Conservation (phyloP, 1,140 invertebrate species). For the Neodiprion pinetum region DNA sequence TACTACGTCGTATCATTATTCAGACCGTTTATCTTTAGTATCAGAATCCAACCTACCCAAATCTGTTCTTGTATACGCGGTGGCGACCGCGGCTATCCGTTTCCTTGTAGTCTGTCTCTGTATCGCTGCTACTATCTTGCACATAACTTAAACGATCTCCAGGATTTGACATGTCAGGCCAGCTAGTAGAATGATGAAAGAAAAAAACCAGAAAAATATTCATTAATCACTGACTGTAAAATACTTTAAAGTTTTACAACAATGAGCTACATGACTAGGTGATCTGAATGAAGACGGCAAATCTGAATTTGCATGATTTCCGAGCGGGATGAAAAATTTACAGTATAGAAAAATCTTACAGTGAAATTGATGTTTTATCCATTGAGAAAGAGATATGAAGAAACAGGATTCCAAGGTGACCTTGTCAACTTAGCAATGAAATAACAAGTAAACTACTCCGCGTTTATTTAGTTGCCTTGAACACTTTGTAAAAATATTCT, state of each 20-base stretch:
- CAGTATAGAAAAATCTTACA: slow-evolving; percentile 12
- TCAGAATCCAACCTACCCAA: slow-evolving; percentile 59
- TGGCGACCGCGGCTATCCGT: slow-evolving; percentile 66
- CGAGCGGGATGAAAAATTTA: slow-evolving; percentile 2
- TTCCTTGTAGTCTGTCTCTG: slow-evolving; percentile 73
- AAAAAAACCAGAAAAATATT: neutral
- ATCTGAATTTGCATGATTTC: neutral
- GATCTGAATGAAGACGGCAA: neutral
- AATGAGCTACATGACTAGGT: neutral
- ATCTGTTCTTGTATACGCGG: slow-evolving; percentile 70
- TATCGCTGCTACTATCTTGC: slow-evolving; percentile 74
- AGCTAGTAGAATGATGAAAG: slow-evolving; percentile 38
- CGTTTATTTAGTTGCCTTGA: too few species aligned
- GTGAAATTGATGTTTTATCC: neutral
- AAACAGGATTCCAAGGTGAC: too few species aligned
- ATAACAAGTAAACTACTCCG: too few species aligned
- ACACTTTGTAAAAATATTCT: too few species aligned
- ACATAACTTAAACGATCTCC: slow-evolving; percentile 61
- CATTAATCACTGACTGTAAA: slow-evolving; percentile 13
- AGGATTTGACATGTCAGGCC: slow-evolving; percentile 59
- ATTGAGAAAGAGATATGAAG: too few species aligned
- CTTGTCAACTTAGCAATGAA: too few species aligned
- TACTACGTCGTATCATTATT: too few species aligned
- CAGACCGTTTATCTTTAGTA: neutral
- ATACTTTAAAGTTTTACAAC: neutral